Evolutionary conservation across 2,797 vertebrate genomes (phyloP).

Genomic region (Pitangus sulphuratus): DNA sequence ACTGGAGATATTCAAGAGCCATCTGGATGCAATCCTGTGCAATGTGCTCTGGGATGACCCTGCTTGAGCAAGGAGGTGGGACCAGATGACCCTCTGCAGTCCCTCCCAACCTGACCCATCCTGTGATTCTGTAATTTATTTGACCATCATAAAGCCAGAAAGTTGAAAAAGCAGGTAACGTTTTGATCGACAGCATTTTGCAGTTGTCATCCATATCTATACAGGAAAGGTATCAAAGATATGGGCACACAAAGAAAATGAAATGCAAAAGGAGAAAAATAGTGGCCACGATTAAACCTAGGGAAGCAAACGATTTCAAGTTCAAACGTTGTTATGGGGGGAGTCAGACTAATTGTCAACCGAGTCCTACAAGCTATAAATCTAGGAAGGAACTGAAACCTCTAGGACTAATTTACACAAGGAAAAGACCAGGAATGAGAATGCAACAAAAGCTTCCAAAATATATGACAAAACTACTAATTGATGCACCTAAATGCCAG

Average conservation of each 20-base stretch:
- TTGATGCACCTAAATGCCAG: background rate
- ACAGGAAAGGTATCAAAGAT: background rate
- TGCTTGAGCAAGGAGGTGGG: background rate
- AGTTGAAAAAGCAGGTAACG: background rate
- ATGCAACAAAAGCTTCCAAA: background rate
- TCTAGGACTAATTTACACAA: background rate
- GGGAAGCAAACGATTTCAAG: background rate
- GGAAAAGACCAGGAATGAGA: background rate
- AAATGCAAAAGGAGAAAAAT: background rate
- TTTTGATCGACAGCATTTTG: background rate
- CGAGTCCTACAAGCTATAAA: background rate
- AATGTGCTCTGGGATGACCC: background rate
- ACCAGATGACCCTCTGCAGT: background rate
- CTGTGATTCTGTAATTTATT: background rate
- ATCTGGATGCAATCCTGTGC: background rate
- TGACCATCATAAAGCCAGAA: background rate
- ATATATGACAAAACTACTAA: background rate
- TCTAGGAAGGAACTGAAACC: background rate
- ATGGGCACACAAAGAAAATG: background rate
- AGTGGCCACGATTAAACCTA: background rate
- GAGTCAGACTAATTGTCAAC: background rate
- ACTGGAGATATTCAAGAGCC: background rate
- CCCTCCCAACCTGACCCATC: background rate
- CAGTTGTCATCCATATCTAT: background rate
- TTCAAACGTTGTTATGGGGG: accelerated